Evolutionary conservation across 1,140 invertebrate genomes (phyloP), one percentile per base, ranked within the genome.

Genomic region (Cydia pomonella): DNA sequence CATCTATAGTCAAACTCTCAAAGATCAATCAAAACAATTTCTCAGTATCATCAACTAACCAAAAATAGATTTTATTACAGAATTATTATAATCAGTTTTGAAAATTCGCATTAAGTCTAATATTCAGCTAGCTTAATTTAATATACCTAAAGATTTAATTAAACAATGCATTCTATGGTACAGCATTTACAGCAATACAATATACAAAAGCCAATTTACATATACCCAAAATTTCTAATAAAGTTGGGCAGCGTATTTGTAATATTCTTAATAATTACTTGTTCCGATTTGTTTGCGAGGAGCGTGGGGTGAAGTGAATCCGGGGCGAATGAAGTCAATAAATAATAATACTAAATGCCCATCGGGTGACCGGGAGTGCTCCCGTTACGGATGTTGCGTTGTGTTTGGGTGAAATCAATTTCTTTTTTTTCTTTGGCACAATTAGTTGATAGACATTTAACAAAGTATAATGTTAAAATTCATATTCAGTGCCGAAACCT

Each of bases 191-290:
- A 82, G 83, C 89, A 86, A 77, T 78, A 47, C 25, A 33, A 33
- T 62, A 81, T 84, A 75, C 72, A 69, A 73, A 41, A 66, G 75
- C 75, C 73, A 59, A 76, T 79, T 78, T 59, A 73, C 79, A 83
- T 82, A 72, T 74, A 79, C 79, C 79, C 78, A 77, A 81, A 84
- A 81, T 76, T 78, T 79, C 75, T 76, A 84, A 84, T 87, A 84
- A 86, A 84, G 76, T 79, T 78, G 76, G 73, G 69, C 75, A 75
- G 82, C 79, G 81, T 91, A 89, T 91, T 91, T 89, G 82, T 86
- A 83, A 84, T 89, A 89, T 91, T 88, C 86, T 90, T 90, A 89
- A 92, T 92, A 91, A 91, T 91, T 91, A 92, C 88, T 91, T 90
- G 84, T 89, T 92, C 88, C 88, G 88, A 89, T 91, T 90, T 92